Conservation (phyloP, 2,797 vertebrate genomes). For the Silurus lanzhouensis region DNA sequence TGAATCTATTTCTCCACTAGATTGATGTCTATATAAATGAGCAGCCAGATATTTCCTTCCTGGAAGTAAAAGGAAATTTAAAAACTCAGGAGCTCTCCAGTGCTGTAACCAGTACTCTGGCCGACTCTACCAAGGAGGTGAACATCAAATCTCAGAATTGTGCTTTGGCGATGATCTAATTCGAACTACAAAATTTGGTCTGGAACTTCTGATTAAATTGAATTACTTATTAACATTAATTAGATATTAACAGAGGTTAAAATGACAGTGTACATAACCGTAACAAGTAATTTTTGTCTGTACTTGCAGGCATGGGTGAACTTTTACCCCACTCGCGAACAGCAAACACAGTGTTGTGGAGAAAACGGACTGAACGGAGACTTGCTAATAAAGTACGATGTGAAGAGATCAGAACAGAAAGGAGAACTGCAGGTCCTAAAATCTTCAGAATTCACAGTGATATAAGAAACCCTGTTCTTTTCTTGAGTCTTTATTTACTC, state of each 20-base stretch:
- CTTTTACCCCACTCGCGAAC: slow-evolving; percentile 73
- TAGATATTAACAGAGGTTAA: background rate
- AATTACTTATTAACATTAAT: background rate
- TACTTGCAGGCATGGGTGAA: slow-evolving; percentile 68
- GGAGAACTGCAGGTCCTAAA: slow-evolving; percentile 69
- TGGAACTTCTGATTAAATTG: background rate
- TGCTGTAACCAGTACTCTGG: slow-evolving; percentile 63
- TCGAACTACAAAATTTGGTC: background rate
- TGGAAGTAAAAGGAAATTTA: slow-evolving; percentile 70
- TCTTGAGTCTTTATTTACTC: background rate
- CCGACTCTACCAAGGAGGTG: slow-evolving; percentile 22
- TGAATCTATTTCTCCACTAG: slow-evolving; percentile 53
- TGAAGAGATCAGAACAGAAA: slow-evolving; percentile 63
- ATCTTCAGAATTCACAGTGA: background rate
- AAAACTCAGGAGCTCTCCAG: slow-evolving; percentile 63
- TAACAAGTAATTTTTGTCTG: background rate
- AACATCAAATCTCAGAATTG: background rate
- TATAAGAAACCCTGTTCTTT: too few species aligned
- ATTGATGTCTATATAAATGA: slow-evolving; percentile 74
- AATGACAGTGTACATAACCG: background rate
- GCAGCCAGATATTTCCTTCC: slow-evolving; percentile 64
- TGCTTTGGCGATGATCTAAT: background rate
- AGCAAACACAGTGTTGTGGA: slow-evolving; percentile 73
- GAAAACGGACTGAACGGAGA: slow-evolving; percentile 74
- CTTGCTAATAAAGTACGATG: slow-evolving; percentile 74